These are phyloP conservation scores for Xiphorhynchus elegans DNA, from an alignment of 2,113 vertebrate genomes.

Conservation along the genomic window DNA sequence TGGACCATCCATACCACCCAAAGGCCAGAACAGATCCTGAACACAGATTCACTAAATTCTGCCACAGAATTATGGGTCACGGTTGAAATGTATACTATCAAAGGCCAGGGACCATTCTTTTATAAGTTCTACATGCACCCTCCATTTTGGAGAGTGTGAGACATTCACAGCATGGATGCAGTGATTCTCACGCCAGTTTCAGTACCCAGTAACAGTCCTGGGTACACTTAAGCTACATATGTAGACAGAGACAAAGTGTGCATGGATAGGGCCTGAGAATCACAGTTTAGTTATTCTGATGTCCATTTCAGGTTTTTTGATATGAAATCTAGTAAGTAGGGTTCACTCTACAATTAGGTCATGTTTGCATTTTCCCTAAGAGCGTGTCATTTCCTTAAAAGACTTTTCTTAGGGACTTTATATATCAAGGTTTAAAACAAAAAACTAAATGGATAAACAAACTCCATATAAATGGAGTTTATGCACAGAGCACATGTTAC, in stretches of 20 bases:
- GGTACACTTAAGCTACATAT: neutral
- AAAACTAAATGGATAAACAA: neutral
- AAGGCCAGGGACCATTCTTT: neutral
- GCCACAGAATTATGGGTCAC: neutral
- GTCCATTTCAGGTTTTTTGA: neutral
- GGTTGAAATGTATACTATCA: neutral
- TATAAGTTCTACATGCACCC: neutral
- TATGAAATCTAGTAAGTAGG: neutral
- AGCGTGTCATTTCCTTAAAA: neutral
- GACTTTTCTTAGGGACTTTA: neutral
- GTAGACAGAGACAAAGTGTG: neutral
- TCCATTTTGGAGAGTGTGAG: neutral
- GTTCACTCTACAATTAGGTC: neutral
- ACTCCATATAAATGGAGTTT: neutral
- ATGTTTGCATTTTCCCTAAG: neutral
- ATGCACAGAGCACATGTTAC: neutral
- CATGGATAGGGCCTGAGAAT: neutral
- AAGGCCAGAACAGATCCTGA: neutral
- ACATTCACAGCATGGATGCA: neutral
- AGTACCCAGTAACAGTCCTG: neutral
- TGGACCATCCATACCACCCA: neutral
- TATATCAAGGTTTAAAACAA: neutral
- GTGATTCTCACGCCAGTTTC: neutral
- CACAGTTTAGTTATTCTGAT: neutral
- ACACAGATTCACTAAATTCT: neutral